Evolutionary conservation across 2,797 vertebrate genomes (phyloP), one percentile per base, ranked within the genome.

Genomic region (Potorous gilbertii): DNA sequence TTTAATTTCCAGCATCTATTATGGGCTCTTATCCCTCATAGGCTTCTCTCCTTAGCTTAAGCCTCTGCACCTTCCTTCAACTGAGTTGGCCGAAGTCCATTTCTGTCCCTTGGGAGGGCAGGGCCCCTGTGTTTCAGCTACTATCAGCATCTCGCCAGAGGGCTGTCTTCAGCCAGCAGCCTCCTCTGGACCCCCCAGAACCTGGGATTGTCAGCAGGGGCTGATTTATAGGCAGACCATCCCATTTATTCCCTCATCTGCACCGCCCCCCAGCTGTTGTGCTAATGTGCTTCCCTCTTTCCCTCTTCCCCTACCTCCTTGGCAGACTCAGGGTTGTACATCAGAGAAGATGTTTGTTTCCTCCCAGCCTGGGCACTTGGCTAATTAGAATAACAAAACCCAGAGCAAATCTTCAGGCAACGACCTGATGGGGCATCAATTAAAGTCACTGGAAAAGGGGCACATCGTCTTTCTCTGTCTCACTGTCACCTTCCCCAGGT

Each of bases 391-490:
- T 98, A 98, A 98, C 98, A 98, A 98, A 98, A 98, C 94, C 95
- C 74, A 92, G 96, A 97, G 96, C 96, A 98, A 98, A 98, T 98
- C 98, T 98, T 98, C 97, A 97, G 97, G 97, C 97, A 97, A 96
- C 97, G 97, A 81, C 94, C 95, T 97, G 97, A 96, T 97, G 97
- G 97, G 96, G 95, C 97, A 98, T 98, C 98, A 98, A 98, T 98
- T 98, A 98, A 98, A 98, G 97, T 97, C 97, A 97, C 97, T 96
- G 98, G 97, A 98, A n/a, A 98, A 46, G 40, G 74, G 74, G 74
- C 40, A 87, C 74, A 46, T 46, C 3, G 74, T 87, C 74, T 87
- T 87, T 27, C 74, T 87, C 74, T 87, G 74, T 87, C 40, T 87
- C 40, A 87, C 74, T 46, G 40, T 96, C 29, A 28, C 50, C 29